phyloP scores from a whole-genome alignment of 2,113 vertebrate species.

The Lagopus leucura region DNA sequence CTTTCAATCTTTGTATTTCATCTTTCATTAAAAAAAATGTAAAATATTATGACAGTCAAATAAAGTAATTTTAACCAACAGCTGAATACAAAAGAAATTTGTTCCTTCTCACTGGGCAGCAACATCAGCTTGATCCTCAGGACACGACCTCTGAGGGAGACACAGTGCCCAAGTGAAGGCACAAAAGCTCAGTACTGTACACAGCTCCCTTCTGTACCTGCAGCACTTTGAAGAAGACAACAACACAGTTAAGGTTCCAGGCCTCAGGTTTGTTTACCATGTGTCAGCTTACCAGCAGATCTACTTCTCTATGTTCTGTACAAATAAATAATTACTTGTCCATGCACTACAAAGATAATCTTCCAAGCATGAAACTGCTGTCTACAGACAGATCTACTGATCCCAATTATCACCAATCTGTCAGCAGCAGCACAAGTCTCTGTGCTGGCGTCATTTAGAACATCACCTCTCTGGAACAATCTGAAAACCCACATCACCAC shows the following conservation, averaged over 20 bases:
- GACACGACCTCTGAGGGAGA: background rate
- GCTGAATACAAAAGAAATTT: background rate
- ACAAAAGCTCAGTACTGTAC: background rate
- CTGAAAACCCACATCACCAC: background rate
- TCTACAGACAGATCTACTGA: background rate
- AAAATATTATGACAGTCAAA: background rate
- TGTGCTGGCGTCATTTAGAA: background rate
- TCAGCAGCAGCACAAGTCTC: background rate
- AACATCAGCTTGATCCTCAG: background rate
- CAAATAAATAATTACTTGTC: background rate
- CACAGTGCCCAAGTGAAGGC: background rate
- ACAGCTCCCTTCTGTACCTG: background rate
- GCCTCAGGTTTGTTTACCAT: background rate
- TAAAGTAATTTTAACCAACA: background rate
- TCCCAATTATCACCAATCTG: background rate
- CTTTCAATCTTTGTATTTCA: background rate
- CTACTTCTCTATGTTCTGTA: background rate
- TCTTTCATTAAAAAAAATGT: background rate
- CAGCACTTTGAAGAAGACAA: background rate
- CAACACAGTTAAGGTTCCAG: background rate
- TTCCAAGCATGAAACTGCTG: background rate
- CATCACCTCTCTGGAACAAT: background rate
- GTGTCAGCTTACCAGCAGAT: background rate
- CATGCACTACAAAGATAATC: background rate
- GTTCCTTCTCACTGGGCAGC: background rate